These are phyloP conservation scores for Corythaixoides concolor DNA, from an alignment of 2,113 vertebrate genomes.

Conservation along the genomic window DNA sequence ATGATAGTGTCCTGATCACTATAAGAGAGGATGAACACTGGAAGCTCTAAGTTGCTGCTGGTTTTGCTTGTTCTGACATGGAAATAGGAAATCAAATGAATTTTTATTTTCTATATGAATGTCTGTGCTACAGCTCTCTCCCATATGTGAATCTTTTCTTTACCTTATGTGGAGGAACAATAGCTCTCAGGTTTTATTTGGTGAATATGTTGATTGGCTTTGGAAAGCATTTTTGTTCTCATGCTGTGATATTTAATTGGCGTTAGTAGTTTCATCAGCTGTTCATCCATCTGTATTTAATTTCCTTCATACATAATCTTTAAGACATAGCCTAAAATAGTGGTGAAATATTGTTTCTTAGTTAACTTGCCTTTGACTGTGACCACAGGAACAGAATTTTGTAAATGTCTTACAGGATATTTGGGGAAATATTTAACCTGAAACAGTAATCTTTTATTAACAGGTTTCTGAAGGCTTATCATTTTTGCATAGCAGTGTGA, in stretches of 20 bases:
- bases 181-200: neutral
- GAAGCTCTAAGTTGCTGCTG: neutral
- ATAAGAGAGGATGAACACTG: neutral
- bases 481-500: conserved; percentile 96
- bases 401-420: neutral
- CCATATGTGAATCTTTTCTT: neutral
- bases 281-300: neutral
- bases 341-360: neutral
- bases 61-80: neutral
- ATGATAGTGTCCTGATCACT: neutral
- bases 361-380: neutral
- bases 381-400: neutral
- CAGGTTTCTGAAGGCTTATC: conserved; percentile 96
- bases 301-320: neutral
- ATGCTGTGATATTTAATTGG: neutral
- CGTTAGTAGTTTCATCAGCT: neutral
- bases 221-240: neutral
- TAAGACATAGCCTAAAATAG: neutral
- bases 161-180: neutral
- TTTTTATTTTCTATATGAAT: neutral
- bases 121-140: neutral
- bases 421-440: neutral
- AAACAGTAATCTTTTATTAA: conserved; percentile 22
- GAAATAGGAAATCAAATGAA: neutral
- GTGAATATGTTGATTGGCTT: neutral